These are phyloP conservation scores for Chelonus formosanus DNA, from an alignment of 2,888 invertebrate genomes.

Conservation along the genomic window DNA sequence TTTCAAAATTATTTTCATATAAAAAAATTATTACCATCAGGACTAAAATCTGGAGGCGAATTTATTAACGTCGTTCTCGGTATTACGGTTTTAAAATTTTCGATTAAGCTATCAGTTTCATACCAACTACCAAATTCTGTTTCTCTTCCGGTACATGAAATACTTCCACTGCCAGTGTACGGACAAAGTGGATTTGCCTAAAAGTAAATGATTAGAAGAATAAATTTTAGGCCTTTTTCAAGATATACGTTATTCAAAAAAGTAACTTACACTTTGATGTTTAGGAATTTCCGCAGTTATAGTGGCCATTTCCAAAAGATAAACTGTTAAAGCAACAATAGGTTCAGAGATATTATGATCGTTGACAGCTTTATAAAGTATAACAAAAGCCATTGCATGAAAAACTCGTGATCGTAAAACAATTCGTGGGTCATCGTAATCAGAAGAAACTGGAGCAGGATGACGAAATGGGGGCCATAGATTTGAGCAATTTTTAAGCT, in stretches of 20 bases:
- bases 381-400: constrained; percentile 80
- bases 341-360: constrained; percentile 83
- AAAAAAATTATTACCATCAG: constrained; percentile 70
- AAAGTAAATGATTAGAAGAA: background rate
- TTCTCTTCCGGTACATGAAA: constrained; percentile 65
- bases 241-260: too few species aligned
- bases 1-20: too few species aligned
- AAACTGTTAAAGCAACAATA: constrained; percentile 85
- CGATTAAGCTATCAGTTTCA: constrained; percentile 77
- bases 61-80: constrained; percentile 71
- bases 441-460: constrained; percentile 72
- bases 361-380: constrained; percentile 85
- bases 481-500: constrained; percentile 69
- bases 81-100: constrained; percentile 78
- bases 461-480: constrained; percentile 86
- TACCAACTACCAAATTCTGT: constrained; percentile 72
- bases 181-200: constrained; percentile 68
- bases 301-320: constrained; percentile 86
- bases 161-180: constrained; percentile 53
- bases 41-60: constrained; percentile 66
- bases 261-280: constrained; percentile 60
- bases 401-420: constrained; percentile 72
- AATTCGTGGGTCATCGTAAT: constrained; percentile 75
- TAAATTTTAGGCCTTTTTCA: too few species aligned
- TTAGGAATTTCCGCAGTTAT: constrained; percentile 64